Base-by-base conservation (phyloP, 2,888 invertebrate genomes). In the Machimus rusticus region DNA sequence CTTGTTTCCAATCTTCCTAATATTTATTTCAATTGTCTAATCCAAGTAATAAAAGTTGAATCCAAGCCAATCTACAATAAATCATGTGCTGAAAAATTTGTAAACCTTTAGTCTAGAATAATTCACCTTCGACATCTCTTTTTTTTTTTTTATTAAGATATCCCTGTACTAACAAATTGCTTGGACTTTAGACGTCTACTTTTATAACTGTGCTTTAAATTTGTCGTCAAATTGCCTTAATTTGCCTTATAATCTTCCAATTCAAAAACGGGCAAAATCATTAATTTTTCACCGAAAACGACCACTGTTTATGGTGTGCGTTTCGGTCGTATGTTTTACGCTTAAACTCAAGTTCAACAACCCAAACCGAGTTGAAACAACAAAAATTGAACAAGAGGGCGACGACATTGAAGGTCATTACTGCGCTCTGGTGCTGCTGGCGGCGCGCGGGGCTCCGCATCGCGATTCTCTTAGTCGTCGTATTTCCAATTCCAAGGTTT, bases 401-500 rank as follows among this genome's bases (percentile, higher is more conserved):
- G 84, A 84, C 66, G 84, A 84, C 84, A 84, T 28, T 66, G 84
- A 84, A 84, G 84, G 84, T 84, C 66, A 39, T 84, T 78, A 78
- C 46, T 78, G 19, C 37, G 43, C 84, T 34, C 66, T 23, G 39
- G 19, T 78, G 43, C 37, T 78, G 19, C 37, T 4, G 14, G 12
- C 78, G 66, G 66, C 9, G 55, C 55, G 55, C 43, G 51, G 51
- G 23, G 66, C 12, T 66, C 12, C 23, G 66, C 66, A 66, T 66
- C 12, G 28, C 66, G 28, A 28, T 2, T 66, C 28, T 66, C 66
- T 66, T 66, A n/a, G 55, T n/a, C 28, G 66, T 23, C 19, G 66
- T 66, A 66, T 66, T 66, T 66, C 12, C 66, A 66, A 66, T 66
- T 23, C 66, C 66, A 66, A 66, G 28, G 66, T 66, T 28, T 28